Base-by-base conservation (phyloP, 2,888 invertebrate species). In the Notocelia uddmanniana region DNA sequence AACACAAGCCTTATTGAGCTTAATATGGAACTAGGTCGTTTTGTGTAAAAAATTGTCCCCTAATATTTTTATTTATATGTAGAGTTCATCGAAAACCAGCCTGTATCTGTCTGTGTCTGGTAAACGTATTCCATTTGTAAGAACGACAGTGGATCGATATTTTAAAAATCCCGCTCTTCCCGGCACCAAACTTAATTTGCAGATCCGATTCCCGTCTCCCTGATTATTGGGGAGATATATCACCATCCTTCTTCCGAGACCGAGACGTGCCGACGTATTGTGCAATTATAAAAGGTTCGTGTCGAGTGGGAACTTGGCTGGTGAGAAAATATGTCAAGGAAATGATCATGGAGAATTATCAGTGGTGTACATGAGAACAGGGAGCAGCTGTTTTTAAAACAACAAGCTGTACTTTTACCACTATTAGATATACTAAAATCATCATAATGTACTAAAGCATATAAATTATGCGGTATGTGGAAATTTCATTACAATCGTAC, bases 171-270 rank as follows among this genome's bases (percentile, higher is more conserved):
- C 60, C 66, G 59, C 60, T 37, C 66, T 59, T 54, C 60, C 71
- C 37, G 52, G 55, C 11, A 34, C 67, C 37, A 60, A 72, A 72
- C 67, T 55, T 72, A 72, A 72, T 72, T 72, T 67, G 67, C 67
- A 45, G 71, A 72, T 72, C 71, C 71, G 34, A 72, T 72, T 72
- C 71, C 70, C 60, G 60, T 54, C 67, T 67, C 60, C 60, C 71
- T 72, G 71, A 72, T 72, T 72, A 72, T 67, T 45, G 55, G 64
- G 66, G 31, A 67, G 71, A 67, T 72, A 60, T 72, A 72, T 67
- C 71, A 67, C 71, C 71, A 72, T 72, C 67, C 54, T 54, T 72
- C 67, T 70, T 70, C 58, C 55, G 57, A 55, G 69, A 23, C 48
- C 2, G 60, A n/a, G 58, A 72, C 67, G 71, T 66, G 66, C 52